Evolutionary conservation across 2,113 vertebrate species (phyloP), one percentile per base, ranked within the genome.

Genomic region (Natator depressus): DNA sequence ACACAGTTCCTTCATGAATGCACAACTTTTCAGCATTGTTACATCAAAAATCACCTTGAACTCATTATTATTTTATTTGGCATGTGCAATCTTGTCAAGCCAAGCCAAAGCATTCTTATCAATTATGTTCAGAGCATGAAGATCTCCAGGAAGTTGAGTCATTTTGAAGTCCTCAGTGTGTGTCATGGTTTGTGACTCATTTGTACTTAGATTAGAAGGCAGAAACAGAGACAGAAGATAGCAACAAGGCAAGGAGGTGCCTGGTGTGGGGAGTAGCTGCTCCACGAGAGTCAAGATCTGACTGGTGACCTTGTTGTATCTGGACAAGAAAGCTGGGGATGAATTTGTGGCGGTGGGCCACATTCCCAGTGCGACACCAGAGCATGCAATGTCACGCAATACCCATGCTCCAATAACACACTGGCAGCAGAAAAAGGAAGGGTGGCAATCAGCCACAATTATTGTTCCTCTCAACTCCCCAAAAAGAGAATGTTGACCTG

Each of bases 401-500:
- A 88, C 20, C 59, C 51, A 17, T 50, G 47, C 7, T 91, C 65
- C 91, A 69, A 4, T 79, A n/a, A 75, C 53, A 14, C 54, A n/a
- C 24, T 78, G 86, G 4, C 12, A 69, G 72, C 54, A 55, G 54
- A 89, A 89, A 78, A 3, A 83, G 69, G 57, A 29, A 2, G 0
- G 38, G 49, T 17, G 85, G 35, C 72, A 82, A 54, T 5, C 81
- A 95, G 84, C 85, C 4, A 12, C 91, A 7, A 38, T 46, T 10
- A n/a, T 91, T 2, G 76, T 89, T 76, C 35, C 27, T 90, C 50
- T 80, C 59, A 47, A 47, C 35, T 82, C 50, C 31, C 91, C 42
- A 65, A 78, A 89, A 80, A 90, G 31, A 94, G n/a, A 8, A 84
- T 84, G 80, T 82, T 35, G 8, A 22, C 69, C 84, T 89, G n/a